Percentiles rank a stretch among this genome's conserved stretches.
Conservation (phyloP, 2,797 vertebrate genomes). For the Leptodactylus fallax region DNA sequence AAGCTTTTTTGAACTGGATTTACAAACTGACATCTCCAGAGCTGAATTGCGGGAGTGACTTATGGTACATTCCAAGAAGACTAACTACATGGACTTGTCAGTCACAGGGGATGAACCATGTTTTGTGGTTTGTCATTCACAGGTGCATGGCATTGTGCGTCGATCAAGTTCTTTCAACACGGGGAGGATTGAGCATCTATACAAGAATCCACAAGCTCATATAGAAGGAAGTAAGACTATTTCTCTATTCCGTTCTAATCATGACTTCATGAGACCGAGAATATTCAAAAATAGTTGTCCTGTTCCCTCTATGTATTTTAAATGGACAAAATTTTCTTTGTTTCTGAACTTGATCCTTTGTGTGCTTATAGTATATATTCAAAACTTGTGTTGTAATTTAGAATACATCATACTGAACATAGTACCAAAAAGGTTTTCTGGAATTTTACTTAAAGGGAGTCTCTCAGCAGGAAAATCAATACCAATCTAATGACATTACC, state of each 20-base stretch:
- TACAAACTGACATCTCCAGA: not conserved
- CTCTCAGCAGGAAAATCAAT: no score
- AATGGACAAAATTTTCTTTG: not conserved
- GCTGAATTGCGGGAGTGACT: not conserved
- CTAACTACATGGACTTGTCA: conserved; percentile 25
- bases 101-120: conserved; percentile 45
- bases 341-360: no score
- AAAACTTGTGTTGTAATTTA: no score
- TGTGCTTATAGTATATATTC: no score
- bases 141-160: conserved; percentile 95
- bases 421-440: no score
- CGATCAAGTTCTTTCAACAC: conserved; percentile 98
- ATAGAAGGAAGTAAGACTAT: conserved; percentile 89
- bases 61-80: conserved; percentile 30
- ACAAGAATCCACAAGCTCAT: conserved; percentile 93
- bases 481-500: no score
- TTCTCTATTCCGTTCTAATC: not conserved
- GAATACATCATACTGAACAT: no score
- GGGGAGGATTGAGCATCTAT: conserved; percentile 96
- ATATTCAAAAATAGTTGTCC: not conserved
- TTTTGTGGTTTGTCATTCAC: conserved; percentile 60
- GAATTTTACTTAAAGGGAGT: no score
- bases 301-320: no score
- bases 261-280: not conserved
- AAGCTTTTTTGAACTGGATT: not conserved